Conservation (phyloP, 2,797 vertebrate species). For the Danio choprae region DNA sequence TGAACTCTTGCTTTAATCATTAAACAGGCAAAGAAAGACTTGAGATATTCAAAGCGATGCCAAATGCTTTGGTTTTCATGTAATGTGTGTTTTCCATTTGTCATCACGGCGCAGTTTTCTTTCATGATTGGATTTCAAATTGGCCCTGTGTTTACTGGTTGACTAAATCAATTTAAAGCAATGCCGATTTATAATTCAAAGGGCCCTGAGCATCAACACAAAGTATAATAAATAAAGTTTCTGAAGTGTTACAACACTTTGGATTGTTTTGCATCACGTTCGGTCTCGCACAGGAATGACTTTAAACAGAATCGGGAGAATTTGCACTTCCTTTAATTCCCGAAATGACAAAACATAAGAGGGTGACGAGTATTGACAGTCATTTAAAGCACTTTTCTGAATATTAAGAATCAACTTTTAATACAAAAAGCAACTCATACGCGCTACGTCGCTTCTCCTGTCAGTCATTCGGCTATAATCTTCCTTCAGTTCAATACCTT, state of each 20-base stretch:
- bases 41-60: not conserved
- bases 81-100: not conserved
- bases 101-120: not conserved
- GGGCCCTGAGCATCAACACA: slow-evolving; percentile 12
- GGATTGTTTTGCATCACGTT: not conserved
- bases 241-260: slow-evolving; percentile 7
- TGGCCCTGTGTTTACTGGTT: not conserved
- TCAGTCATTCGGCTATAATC: slow-evolving; percentile 17
- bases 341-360: not conserved
- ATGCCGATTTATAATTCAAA: not conserved
- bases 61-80: not conserved
- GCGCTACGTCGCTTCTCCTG: not conserved
- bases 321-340: not conserved
- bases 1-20: not conserved
- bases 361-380: not conserved
- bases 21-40: not conserved
- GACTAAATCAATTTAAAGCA: not conserved
- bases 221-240: not conserved
- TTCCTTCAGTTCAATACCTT: slow-evolving; percentile 43
- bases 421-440: not conserved
- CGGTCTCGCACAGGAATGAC: not conserved
- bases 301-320: not conserved
- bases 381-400: not conserved
- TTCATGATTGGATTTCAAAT: not conserved
- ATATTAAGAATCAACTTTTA: not conserved